Evolutionary conservation across 1,140 invertebrate genomes (phyloP).

Genomic region (Brachionus manjavacas): DNA sequence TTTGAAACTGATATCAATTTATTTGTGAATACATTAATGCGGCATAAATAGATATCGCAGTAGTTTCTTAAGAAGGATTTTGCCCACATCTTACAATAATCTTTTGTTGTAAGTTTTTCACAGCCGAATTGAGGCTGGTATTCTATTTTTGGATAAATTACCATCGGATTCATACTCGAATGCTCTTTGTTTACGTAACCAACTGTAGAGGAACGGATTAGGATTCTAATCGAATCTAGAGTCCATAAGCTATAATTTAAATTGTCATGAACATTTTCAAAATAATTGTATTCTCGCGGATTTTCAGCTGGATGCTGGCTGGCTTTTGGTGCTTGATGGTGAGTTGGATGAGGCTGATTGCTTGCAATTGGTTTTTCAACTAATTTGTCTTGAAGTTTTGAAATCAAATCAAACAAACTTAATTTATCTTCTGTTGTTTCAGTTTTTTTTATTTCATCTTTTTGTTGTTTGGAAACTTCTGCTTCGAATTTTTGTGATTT

Average conservation of each 20-base stretch:
- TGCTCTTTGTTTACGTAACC: conserved; percentile 39
- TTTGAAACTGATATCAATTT: neutral
- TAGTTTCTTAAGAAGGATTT: conserved; percentile 23
- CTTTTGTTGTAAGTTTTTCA: conserved; percentile 20
- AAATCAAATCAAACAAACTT: conserved; percentile 35
- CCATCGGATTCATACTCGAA: conserved; percentile 14
- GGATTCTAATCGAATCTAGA: neutral
- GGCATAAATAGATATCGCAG: conserved; percentile 18
- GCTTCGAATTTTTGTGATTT: neutral
- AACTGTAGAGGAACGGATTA: neutral
- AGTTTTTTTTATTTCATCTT: neutral
- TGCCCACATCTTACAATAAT: conserved; percentile 35
- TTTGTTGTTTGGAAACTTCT: neutral
- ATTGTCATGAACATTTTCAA: conserved; percentile 23
- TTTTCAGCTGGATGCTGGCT: neutral
- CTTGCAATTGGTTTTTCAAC: neutral
- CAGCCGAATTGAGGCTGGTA: conserved; percentile 31
- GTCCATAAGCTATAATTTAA: conserved; percentile 8
- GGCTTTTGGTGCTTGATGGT: neutral
- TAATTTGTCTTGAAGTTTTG: conserved; percentile 30
- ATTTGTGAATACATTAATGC: conserved; percentile 24
- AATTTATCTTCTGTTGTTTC: conserved; percentile 8
- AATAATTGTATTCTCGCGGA: neutral
- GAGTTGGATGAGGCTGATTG: neutral
- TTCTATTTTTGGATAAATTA: conserved; percentile 16